These are phyloP conservation scores for Abramis brama DNA, from an alignment of 2,113 vertebrate species.

Conservation along the genomic window DNA sequence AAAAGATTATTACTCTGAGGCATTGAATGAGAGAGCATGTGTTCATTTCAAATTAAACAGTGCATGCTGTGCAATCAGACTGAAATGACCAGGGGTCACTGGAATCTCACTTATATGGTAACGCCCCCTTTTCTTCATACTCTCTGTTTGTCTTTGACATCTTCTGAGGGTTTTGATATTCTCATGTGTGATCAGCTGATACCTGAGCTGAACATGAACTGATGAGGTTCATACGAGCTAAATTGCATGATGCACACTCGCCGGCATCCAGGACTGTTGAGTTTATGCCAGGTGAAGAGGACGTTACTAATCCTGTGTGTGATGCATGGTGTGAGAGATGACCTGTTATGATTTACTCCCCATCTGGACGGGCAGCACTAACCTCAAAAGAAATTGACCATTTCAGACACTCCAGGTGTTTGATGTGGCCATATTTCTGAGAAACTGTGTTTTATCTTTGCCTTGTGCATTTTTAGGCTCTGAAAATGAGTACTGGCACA, in stretches of 20 bases:
- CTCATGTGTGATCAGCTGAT: background rate
- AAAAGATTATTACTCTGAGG: background rate
- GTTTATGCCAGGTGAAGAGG: constrained; percentile 13
- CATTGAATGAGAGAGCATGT: background rate
- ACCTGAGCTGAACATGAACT: background rate
- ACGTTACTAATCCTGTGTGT: constrained; percentile 4
- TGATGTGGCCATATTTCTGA: background rate
- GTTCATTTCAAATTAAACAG: background rate
- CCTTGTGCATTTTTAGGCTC: background rate
- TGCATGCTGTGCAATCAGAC: background rate
- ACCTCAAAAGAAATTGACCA: constrained; percentile 12
- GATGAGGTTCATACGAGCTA: background rate
- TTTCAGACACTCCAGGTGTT: background rate
- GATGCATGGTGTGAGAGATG: constrained; percentile 24
- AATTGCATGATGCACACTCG: background rate
- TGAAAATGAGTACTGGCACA: background rate
- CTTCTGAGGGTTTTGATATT: background rate
- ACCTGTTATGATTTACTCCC: constrained; percentile 8
- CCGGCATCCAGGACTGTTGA: background rate
- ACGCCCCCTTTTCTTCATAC: background rate
- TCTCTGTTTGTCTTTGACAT: background rate
- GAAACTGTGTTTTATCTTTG: constrained; percentile 1
- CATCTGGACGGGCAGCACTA: constrained; percentile 12
- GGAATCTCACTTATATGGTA: background rate
- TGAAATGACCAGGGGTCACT: background rate